Conservation (phyloP, 2,797 vertebrate genomes). For the Poecilia gillii region DNA sequence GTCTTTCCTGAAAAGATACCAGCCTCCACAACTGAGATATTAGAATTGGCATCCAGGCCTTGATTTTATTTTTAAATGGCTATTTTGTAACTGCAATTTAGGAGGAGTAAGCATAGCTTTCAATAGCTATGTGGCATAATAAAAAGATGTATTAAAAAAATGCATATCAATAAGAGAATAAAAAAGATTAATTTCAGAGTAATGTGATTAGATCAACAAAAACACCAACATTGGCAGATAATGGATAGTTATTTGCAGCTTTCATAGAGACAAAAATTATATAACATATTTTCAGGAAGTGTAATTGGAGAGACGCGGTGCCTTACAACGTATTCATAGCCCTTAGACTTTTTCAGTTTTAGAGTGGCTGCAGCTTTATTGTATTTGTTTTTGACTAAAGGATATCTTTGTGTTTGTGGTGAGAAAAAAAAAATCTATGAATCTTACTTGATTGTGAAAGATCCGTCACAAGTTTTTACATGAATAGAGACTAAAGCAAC, state of each 20-base stretch:
- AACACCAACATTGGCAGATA: neutral
- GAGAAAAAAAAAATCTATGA: neutral
- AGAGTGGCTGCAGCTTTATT: neutral
- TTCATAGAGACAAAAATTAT: neutral
- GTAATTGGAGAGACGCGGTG: neutral
- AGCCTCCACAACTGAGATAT: slow-evolving; percentile 66
- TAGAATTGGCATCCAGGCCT: slow-evolving; percentile 48
- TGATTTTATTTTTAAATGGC: slow-evolving; percentile 51
- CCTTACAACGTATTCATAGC: neutral
- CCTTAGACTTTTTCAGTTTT: neutral
- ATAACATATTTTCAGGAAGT: neutral
- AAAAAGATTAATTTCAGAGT: neutral
- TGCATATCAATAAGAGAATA: neutral
- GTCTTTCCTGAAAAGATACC: slow-evolving; percentile 66
- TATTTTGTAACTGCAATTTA: slow-evolving; percentile 20
- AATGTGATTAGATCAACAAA: neutral
- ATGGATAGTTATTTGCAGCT: neutral
- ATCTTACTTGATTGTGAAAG: neutral
- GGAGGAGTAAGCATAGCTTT: neutral
- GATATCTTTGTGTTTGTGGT: neutral
- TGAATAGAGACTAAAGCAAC: neutral
- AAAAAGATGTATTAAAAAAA: neutral
- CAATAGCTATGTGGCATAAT: neutral
- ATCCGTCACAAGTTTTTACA: neutral
- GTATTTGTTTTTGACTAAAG: neutral